These are phyloP conservation scores for Periophthalmodon schlosseri DNA, from an alignment of 2,113 vertebrate genomes.

Conservation along the genomic window DNA sequence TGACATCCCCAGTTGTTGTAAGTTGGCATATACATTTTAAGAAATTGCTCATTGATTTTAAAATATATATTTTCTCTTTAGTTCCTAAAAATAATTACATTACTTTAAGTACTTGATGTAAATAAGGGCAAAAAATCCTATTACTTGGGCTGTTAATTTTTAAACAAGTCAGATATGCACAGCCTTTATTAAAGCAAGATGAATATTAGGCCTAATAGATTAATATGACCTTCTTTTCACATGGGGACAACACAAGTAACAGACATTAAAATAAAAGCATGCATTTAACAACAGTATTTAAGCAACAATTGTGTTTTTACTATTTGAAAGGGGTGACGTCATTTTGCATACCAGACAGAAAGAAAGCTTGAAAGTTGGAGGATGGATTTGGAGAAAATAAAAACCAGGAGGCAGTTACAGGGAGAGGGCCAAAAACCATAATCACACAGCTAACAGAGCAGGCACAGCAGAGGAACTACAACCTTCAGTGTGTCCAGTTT, in stretches of 20 bases:
- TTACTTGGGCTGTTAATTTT: no score
- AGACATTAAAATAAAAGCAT: conserved; percentile 22
- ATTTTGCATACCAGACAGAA: conserved; percentile 1
- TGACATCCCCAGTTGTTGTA: no score
- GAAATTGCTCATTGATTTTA: neutral
- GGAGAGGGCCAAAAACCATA: conserved; percentile 64
- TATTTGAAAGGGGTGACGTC: conserved; percentile 17
- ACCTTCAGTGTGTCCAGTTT: conserved; percentile 92
- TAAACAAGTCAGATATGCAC: neutral
- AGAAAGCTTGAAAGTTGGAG: conserved; percentile 10
- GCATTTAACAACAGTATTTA: conserved; percentile 21
- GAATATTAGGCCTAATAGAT: neutral
- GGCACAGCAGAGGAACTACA: conserved; percentile 58
- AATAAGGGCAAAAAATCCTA: no score
- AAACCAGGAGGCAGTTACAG: conserved; percentile 39
- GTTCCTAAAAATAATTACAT: no score
- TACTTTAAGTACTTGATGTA: no score
- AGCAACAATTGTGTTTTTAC: conserved; percentile 15
- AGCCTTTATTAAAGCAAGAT: neutral
- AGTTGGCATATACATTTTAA: no score
- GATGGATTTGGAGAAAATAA: conserved; percentile 13
- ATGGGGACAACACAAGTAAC: neutral
- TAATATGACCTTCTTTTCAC: neutral
- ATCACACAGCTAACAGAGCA: conserved; percentile 65
- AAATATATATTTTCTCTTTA: neutral